Evolutionary conservation across 2,797 vertebrate genomes (phyloP).

Genomic region (Melanogrammus aeglefinus): DNA sequence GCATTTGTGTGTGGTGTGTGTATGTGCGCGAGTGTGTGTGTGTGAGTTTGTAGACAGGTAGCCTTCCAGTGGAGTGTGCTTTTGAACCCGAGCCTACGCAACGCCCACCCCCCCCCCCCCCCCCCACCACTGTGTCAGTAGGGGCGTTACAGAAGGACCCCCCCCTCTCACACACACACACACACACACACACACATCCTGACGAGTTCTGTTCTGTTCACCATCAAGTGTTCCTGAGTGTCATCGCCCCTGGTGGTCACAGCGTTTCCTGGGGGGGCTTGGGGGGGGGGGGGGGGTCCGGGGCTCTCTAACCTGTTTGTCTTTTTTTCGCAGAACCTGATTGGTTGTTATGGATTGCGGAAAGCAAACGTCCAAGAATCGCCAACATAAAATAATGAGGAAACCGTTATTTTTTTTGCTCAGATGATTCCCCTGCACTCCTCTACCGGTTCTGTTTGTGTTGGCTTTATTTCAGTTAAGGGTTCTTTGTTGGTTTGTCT

Average conservation of each 20-base stretch:
- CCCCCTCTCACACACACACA: no score
- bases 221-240: not conserved
- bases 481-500: slow-evolving; percentile 31
- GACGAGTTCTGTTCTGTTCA: not conserved
- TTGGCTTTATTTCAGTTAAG: slow-evolving; percentile 23
- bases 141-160: not conserved
- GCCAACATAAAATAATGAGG: not conserved
- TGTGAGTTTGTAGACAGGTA: slow-evolving; percentile 48
- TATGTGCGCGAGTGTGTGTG: slow-evolving; percentile 31
- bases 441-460: slow-evolving; percentile 26
- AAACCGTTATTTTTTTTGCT: not conserved
- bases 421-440: slow-evolving; percentile 31
- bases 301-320: slow-evolving; percentile 42
- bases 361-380: slow-evolving; percentile 7
- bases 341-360: slow-evolving; percentile 37
- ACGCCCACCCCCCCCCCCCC: slow-evolving; percentile 25
- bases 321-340: not conserved
- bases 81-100: slow-evolving; percentile 66
- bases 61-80: slow-evolving; percentile 69
- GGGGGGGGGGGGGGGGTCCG: not conserved
- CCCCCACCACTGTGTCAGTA: not conserved
- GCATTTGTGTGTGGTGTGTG: slow-evolving; percentile 1
- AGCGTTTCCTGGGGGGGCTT: slow-evolving; percentile 22
- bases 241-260: slow-evolving; percentile 8
- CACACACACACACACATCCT: not conserved